phyloP scores from a whole-genome alignment of 2,113 vertebrate species.

The Apus apus region DNA sequence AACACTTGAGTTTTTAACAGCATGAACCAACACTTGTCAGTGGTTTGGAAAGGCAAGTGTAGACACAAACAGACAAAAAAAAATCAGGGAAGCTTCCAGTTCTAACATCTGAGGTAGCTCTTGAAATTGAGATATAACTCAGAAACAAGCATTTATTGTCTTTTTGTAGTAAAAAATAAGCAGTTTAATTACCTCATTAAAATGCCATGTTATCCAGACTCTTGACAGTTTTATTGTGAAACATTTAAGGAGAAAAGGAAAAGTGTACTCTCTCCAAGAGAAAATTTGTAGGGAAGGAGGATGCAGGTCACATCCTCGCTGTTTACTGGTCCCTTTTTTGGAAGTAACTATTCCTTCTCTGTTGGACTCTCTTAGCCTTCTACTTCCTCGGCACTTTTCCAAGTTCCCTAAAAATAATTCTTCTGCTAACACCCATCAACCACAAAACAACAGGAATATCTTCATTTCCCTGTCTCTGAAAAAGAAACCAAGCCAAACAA shows the following conservation, averaged over 20 bases:
- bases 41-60: neutral
- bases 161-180: neutral
- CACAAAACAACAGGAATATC: conserved; percentile 34
- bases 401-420: conserved; percentile 56
- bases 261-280: neutral
- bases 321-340: neutral
- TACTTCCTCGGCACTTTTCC: conserved; percentile 30
- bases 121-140: neutral
- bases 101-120: neutral
- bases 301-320: neutral
- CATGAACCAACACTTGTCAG: neutral
- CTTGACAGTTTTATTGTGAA: neutral
- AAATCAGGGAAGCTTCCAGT: neutral
- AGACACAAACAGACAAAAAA: neutral
- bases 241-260: neutral
- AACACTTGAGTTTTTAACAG: neutral
- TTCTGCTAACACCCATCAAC: conserved; percentile 40
- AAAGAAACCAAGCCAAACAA: neutral
- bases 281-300: neutral
- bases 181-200: neutral
- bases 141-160: neutral
- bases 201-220: neutral
- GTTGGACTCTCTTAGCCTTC: neutral
- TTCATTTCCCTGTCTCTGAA: conserved; percentile 3
- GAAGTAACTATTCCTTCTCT: neutral